Conservation (phyloP, 2,888 invertebrate species). For the Chrysopilus asiliformis region DNA sequence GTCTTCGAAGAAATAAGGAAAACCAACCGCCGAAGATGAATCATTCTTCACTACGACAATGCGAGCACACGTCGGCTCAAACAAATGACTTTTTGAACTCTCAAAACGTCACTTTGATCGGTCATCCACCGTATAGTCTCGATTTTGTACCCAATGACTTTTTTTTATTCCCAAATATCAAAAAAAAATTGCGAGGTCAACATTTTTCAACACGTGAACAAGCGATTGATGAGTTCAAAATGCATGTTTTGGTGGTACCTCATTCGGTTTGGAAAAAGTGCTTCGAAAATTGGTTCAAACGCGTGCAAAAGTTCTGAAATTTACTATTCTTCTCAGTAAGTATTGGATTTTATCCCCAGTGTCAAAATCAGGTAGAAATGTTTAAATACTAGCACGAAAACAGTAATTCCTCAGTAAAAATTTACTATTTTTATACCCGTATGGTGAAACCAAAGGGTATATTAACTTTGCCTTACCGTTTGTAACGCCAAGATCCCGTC, state of each 20-base stretch:
- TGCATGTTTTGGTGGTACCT: not conserved
- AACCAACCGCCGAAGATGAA: not conserved
- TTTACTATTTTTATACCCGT: too few relatives aligned
- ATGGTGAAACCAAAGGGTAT: too few relatives aligned
- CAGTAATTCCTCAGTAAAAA: too few relatives aligned
- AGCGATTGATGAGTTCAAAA: too few relatives aligned
- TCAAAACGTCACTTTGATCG: slow-evolving; percentile 7
- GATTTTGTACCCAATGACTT: slow-evolving; percentile 18
- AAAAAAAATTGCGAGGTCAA: not conserved
- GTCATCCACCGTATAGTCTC: slow-evolving; percentile 5
- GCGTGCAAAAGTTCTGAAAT: too few relatives aligned
- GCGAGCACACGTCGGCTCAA: slow-evolving; percentile 13
- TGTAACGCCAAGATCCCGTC: too few relatives aligned
- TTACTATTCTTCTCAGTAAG: too few relatives aligned
- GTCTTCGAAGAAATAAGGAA: not conserved
- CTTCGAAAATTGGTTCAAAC: slow-evolving; percentile 1
- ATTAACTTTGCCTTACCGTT: too few relatives aligned
- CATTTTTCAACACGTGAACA: not conserved
- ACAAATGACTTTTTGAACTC: slow-evolving; percentile 4
- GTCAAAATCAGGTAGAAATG: too few relatives aligned
- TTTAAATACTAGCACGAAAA: too few relatives aligned
- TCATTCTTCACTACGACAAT: not conserved
- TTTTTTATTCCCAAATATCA: not conserved
- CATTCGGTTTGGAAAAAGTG: not conserved
- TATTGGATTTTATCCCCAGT: too few relatives aligned